A percentile compares a stretch with the other conserved stretches of the same genome.
phyloP scores from a whole-genome alignment of 2,888 invertebrate genomes.

The Chrysomela aeneicollis region DNA sequence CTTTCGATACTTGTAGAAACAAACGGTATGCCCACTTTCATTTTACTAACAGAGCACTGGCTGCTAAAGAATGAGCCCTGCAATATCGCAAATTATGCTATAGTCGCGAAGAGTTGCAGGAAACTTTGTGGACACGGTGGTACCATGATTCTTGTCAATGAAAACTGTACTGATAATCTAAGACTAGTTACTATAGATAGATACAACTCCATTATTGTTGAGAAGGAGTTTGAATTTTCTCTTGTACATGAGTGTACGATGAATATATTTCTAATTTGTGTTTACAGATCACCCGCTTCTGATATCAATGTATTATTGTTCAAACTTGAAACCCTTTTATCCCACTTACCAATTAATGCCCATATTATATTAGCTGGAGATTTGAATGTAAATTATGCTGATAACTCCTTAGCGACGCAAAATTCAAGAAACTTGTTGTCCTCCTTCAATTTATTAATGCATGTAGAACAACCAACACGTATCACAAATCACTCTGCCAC shows the following conservation, averaged over 20 bases:
- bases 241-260: not conserved
- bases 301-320: not conserved
- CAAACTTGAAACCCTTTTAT: not conserved
- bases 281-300: not conserved
- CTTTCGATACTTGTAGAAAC: conserved; percentile 1
- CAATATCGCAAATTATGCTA: not conserved
- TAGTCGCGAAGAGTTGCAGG: no score
- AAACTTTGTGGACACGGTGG: no score
- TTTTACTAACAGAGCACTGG: conserved; percentile 13
- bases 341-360: conserved; percentile 5
- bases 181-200: not conserved
- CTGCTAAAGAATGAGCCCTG: not conserved
- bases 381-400: conserved; percentile 2
- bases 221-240: not conserved
- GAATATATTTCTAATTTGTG: conserved; percentile 23
- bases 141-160: no score
- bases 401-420: not conserved
- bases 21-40: not conserved
- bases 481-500: not conserved
- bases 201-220: not conserved
- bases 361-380: conserved; percentile 10
- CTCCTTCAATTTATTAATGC: conserved; percentile 10
- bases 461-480: conserved; percentile 10
- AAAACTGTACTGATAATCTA: not conserved
- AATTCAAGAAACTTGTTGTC: not conserved